A percentile compares a stretch with the other conserved stretches of the same genome.
Evolutionary conservation across 2,113 vertebrate genomes (phyloP).

Genomic region (Rafetus swinhoei): DNA sequence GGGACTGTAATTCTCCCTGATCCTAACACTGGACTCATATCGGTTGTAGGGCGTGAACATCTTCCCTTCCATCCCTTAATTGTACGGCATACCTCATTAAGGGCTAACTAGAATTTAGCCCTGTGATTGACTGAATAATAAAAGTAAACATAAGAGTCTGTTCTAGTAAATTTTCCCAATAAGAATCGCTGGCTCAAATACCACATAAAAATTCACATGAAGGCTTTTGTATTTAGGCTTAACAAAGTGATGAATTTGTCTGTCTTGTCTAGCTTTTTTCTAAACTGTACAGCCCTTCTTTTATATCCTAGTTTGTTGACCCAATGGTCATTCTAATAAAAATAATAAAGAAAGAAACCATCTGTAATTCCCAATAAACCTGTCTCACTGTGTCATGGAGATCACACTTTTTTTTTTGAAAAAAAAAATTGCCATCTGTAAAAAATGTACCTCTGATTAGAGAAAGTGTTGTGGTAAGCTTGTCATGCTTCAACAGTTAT

Average conservation of each 20-base stretch:
- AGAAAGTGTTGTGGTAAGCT: constrained; percentile 41
- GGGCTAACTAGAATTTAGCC: background rate
- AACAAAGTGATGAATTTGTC: background rate
- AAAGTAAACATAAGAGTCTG: constrained; percentile 32
- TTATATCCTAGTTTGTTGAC: background rate
- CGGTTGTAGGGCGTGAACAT: background rate
- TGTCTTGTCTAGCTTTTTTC: background rate
- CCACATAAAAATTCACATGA: background rate
- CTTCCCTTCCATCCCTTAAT: fast-evolving
- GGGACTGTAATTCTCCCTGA: background rate
- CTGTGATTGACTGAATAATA: constrained; percentile 1
- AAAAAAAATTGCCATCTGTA: constrained; percentile 22
- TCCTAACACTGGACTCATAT: background rate
- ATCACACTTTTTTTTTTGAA: constrained; percentile 44
- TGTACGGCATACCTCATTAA: background rate
- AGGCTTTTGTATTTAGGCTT: background rate
- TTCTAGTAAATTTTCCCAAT: constrained; percentile 10
- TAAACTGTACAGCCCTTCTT: background rate
- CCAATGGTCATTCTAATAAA: background rate
- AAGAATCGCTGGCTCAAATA: background rate
- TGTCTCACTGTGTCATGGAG: background rate
- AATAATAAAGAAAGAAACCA: background rate
- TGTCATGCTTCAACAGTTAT: constrained; percentile 39
- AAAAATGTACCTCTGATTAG: constrained; percentile 18
- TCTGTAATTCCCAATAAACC: constrained; percentile 55